These are phyloP conservation scores for Phrynosoma platyrhinos DNA, from an alignment of 2,113 vertebrate species.

Conservation along the genomic window DNA sequence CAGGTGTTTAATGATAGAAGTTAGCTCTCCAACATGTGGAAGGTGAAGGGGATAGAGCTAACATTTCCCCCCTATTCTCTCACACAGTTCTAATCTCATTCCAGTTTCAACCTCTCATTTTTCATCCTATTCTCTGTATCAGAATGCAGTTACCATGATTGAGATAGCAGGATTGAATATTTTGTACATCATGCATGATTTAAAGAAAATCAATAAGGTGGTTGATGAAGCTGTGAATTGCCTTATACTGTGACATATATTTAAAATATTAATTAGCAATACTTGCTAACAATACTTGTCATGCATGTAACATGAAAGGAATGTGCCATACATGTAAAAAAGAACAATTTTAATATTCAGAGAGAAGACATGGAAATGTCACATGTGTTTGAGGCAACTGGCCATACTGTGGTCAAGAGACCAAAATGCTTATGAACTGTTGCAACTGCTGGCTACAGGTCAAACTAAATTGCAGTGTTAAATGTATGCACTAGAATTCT, in stretches of 20 bases:
- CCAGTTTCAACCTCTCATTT: too few species aligned
- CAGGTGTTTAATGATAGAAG: background rate
- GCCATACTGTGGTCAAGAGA: constrained; percentile 53
- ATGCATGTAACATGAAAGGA: background rate
- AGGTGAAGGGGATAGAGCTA: background rate
- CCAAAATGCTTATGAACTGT: constrained; percentile 50
- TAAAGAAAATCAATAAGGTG: too few species aligned
- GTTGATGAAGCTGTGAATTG: too few species aligned
- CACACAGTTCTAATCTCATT: background rate
- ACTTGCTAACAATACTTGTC: too few species aligned
- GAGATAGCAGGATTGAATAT: too few species aligned
- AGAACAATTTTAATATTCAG: constrained; percentile 62
- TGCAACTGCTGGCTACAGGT: constrained; percentile 54
- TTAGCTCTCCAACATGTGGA: background rate
- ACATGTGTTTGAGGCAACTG: constrained; percentile 63
- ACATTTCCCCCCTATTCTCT: background rate
- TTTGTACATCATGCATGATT: too few species aligned
- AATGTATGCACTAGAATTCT: constrained; percentile 41
- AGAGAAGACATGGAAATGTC: constrained; percentile 18
- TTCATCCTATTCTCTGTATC: too few species aligned
- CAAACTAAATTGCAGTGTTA: constrained; percentile 44
- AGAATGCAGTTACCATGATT: too few species aligned
- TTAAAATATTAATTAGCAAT: too few species aligned
- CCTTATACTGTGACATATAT: too few species aligned
- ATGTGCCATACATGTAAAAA: background rate